A percentile compares a stretch with the other conserved stretches of the same genome.
phyloP scores from a whole-genome alignment of 2,888 invertebrate genomes.

The Eristalis pertinax region DNA sequence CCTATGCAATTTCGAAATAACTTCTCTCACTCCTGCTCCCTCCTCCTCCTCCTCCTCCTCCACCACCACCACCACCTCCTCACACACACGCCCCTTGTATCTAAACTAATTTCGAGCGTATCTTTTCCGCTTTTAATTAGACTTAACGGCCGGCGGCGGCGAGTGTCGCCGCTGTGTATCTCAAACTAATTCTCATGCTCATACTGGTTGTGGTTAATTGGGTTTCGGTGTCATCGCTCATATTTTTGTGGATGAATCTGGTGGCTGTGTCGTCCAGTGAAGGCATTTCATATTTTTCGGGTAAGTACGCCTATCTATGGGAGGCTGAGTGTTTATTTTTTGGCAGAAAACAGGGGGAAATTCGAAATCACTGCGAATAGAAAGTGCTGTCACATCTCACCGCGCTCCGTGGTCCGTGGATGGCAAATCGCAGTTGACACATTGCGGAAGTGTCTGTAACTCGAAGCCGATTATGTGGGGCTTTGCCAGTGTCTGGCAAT shows the following conservation, averaged over 20 bases:
- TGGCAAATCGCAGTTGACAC: conserved; percentile 34
- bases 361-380: background rate
- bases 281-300: conserved; percentile 6
- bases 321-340: background rate
- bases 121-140: conserved; percentile 37
- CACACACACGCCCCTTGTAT: background rate
- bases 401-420: background rate
- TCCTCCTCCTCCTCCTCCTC: no score
- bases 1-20: conserved; percentile 25
- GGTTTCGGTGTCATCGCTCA: conserved; percentile 65
- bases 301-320: conserved; percentile 44
- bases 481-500: conserved; percentile 2
- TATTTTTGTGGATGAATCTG: conserved; percentile 42
- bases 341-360: background rate
- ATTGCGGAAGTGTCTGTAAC: conserved; percentile 52
- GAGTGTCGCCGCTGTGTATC: conserved; percentile 2
- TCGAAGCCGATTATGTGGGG: conserved; percentile 8
- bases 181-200: conserved; percentile 10
- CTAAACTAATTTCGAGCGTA: background rate
- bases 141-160: conserved; percentile 31
- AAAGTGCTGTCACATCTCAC: conserved; percentile 36
- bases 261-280: conserved; percentile 32
- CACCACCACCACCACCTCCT: background rate
- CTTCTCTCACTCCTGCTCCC: background rate
- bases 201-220: conserved; percentile 52